Evolutionary conservation across 1,140 invertebrate species (phyloP), one percentile per base, ranked within the genome.

Genomic region (Apis dorsata): DNA sequence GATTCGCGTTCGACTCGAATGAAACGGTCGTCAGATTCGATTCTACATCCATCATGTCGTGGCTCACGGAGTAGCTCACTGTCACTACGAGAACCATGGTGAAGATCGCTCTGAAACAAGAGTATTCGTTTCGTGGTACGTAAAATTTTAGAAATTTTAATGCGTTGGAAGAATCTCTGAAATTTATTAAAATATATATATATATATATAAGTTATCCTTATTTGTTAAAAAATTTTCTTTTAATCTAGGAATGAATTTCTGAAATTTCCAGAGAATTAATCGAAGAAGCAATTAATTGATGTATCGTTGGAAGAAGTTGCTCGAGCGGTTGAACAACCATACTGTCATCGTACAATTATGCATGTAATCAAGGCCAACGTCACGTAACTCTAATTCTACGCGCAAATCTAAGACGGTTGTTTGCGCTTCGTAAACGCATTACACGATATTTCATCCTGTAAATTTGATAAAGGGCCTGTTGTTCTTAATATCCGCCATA

Each of bases 21-120:
- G 55, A 51, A 0, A 57, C 17, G 2, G 51, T 44, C 2, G 53
- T 57, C 53, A 24, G 62, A 28, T 55, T 88, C 55, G 17, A 70
- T 7, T 7, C n/a, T 5, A 9, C 3, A 28, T 83, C 83, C 9
- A 55, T 24, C 5, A 51, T 55, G 53, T 92, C 81, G 24, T 93
- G 88, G 65, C 93, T 94, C 71, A 94, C 91, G 28, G 94, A 94
- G 88, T 95, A 95, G 11, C 95, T 94, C 7, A 95, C 90, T 5
- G 94, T 94, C 24, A 95, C 92, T 60, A 96, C 89, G 4, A 96
- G 71, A 0, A 94, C 92, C 79, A 95, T 92, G 0, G 93, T 85
- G 71, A 94, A 92, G 2, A 94, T 85, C 17, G 90, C 88, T 88
- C 95, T 95, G 90, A 53, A 91, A 92, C 70, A 77, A 19, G 81